These are phyloP conservation scores for Lepidothrix coronata DNA, from an alignment of 2,113 vertebrate genomes.

Conservation along the genomic window DNA sequence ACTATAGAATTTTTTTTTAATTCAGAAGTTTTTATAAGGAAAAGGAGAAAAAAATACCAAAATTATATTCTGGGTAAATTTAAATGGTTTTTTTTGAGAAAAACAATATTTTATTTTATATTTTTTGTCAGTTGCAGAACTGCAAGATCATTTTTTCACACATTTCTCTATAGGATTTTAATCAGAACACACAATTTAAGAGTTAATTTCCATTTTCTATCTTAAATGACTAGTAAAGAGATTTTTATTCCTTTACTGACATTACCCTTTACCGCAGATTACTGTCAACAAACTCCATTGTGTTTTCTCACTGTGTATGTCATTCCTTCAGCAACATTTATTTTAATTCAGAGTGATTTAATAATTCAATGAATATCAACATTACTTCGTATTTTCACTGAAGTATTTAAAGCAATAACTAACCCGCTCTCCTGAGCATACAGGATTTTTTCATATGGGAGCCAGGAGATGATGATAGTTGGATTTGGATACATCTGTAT, in stretches of 20 bases:
- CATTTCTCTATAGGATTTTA: neutral
- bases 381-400: neutral
- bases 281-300: neutral
- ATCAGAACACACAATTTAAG: neutral
- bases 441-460: neutral
- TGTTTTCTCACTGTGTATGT: neutral
- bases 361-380: neutral
- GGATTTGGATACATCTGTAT: neutral
- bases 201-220: neutral
- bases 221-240: neutral
- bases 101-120: neutral
- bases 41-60: neutral
- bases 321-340: neutral
- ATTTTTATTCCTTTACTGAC: neutral
- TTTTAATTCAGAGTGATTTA: neutral
- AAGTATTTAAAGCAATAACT: neutral
- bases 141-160: neutral
- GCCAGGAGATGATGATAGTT: neutral
- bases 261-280: neutral
- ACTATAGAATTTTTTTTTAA: neutral
- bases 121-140: neutral
- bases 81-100: neutral
- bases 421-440: neutral
- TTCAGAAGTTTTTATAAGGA: neutral
- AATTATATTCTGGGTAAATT: neutral